Conservation (phyloP, 2,888 invertebrate genomes). For the Clitarchus hookeri region DNA sequence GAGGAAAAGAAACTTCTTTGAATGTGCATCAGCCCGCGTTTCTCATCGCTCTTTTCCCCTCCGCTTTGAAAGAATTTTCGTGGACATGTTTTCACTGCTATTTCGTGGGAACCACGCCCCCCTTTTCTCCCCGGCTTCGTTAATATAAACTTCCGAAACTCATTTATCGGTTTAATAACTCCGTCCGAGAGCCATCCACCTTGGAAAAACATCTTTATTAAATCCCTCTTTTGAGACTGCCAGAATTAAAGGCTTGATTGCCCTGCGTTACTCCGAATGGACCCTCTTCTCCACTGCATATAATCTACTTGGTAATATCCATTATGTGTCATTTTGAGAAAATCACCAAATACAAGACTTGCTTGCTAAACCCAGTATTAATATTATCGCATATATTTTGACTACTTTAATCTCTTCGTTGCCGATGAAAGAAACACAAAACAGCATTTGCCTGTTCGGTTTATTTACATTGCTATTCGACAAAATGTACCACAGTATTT, state of each 20-base stretch:
- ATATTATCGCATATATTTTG: too few species aligned
- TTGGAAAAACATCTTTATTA: background rate
- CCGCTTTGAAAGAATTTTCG: background rate
- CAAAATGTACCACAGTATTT: too few species aligned
- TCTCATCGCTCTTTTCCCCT: background rate
- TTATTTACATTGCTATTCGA: too few species aligned
- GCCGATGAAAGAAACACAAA: too few species aligned
- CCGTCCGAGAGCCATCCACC: background rate
- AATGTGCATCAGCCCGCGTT: background rate
- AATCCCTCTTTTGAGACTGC: background rate
- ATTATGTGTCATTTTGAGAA: background rate
- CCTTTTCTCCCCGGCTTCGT: background rate
- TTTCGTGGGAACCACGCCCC: background rate
- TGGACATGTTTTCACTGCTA: background rate
- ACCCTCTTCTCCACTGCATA: background rate
- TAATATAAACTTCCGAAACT: slow-evolving; percentile 14
- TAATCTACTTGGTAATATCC: background rate
- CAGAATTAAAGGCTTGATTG: background rate
- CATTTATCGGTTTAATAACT: slow-evolving; percentile 8
- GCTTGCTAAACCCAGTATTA: too few species aligned
- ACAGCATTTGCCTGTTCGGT: too few species aligned
- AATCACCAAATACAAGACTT: too few species aligned
- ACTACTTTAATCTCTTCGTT: too few species aligned
- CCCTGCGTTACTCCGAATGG: background rate
- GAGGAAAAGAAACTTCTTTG: background rate